Evolutionary conservation across 2,797 vertebrate species (phyloP), one percentile per base, ranked within the genome.

Genomic region (Brotogeris chrysoptera): DNA sequence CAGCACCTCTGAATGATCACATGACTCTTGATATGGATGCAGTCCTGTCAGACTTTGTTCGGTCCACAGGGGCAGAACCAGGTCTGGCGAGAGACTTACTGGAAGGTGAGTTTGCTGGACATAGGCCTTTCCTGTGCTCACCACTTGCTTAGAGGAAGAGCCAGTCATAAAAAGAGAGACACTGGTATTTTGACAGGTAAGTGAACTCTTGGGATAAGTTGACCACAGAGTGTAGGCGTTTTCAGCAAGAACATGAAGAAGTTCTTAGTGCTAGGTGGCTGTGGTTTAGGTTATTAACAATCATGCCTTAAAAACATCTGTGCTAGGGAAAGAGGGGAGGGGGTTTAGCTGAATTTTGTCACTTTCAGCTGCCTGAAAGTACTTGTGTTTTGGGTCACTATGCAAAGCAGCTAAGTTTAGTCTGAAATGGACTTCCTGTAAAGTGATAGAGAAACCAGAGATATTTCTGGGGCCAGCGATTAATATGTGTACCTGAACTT

Each of bases 1-100:
- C 99, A 98, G 99, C 98, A 84, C 98, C 98, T 97, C 98, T 98
- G 98, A 98, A 99, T 98, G 99, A 99, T 98, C 99, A 98, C 98
- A 99, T 99, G 99, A 99, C 99, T 98, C 99, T 99, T 99, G 99
- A 99, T 98, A 99, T 99, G 99, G 99, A 99, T 80, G 98, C 99
- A 97, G 99, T 99, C 99, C 99, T 99, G 98, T 99, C 99, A 99
- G 99, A 99, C 99, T 99, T 99, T 98, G 99, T 99, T 99, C 99
- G 99, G 98, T 99, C 99, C 98, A 99, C 99, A 3, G 99, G 99
- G 98, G 99, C 99, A 96, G 99, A 99, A 98, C 99, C 99, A 63
- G 99, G 99, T 99, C 99, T 99, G 99, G 99, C 99, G 97, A 99
- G 99, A 98, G 99, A 99, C 98, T 98, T 99, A 98, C 98, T 99